A percentile compares a stretch with the other conserved stretches of the same genome.
These are phyloP conservation scores for Rallus crepitans DNA, from an alignment of 2,797 vertebrate species.

Conservation along the genomic window DNA sequence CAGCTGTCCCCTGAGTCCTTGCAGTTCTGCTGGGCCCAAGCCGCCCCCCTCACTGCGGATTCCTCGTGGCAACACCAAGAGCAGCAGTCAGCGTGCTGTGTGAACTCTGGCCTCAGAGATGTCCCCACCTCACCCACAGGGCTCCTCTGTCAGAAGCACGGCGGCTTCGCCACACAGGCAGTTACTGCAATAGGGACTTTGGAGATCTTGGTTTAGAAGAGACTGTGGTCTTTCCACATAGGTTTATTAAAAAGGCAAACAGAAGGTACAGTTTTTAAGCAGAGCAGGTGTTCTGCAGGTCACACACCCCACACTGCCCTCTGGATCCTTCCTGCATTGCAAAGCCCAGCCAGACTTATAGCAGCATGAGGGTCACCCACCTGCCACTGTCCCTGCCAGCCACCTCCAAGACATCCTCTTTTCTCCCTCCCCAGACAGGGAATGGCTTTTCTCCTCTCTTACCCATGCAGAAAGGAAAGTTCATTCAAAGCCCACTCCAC, in stretches of 20 bases:
- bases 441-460: neutral
- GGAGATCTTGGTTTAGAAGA: neutral
- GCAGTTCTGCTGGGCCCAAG: neutral
- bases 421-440: neutral
- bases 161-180: accelerated
- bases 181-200: neutral
- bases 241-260: neutral
- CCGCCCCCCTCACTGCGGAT: neutral
- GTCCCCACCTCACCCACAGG: neutral
- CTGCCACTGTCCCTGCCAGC: neutral
- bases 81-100: accelerated
- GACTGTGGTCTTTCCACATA: accelerated
- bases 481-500: neutral
- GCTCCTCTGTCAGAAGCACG: neutral
- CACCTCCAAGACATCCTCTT: neutral
- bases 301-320: accelerated
- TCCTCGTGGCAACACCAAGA: neutral
- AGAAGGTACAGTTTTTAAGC: neutral
- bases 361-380: neutral
- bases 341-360: neutral
- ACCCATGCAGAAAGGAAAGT: neutral
- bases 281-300: neutral
- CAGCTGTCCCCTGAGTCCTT: neutral
- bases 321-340: neutral
- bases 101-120: neutral